A percentile compares a stretch with the other conserved stretches of the same genome.
Evolutionary conservation across 2,797 vertebrate genomes (phyloP).

Genomic region (Chiloscyllium punctatum): DNA sequence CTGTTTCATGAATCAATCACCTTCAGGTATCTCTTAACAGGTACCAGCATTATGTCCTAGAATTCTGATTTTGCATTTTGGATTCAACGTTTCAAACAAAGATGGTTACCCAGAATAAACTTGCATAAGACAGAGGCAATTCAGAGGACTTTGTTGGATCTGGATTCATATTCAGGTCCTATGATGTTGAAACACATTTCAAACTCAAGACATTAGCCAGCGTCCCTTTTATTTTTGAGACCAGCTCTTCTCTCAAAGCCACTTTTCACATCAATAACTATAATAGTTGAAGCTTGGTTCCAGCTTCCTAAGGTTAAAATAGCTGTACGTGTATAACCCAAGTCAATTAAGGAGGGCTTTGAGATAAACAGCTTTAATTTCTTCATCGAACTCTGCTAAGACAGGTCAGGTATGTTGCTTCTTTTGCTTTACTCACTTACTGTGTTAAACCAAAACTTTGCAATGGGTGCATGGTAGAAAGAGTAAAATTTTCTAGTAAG

Average conservation of each 20-base stretch:
- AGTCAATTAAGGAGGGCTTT: not conserved
- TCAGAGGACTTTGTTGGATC: not conserved
- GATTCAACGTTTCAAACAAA: not conserved
- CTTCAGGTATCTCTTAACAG: not conserved
- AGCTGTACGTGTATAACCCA: not conserved
- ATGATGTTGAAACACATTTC: not conserved
- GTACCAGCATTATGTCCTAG: not conserved
- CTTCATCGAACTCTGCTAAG: not conserved
- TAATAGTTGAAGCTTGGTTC: too few species aligned
- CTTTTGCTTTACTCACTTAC: constrained; percentile 55
- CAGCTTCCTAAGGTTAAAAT: not conserved
- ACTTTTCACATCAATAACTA: not conserved
- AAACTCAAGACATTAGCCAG: not conserved
- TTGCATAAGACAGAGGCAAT: not conserved
- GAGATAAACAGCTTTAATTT: not conserved
- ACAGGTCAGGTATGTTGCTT: not conserved
- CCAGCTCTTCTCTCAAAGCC: not conserved
- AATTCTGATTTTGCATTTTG: not conserved
- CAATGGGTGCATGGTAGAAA: constrained; percentile 96
- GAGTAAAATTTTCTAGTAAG: constrained; percentile 91
- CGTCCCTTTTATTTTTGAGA: not conserved
- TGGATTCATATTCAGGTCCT: not conserved
- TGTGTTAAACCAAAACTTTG: constrained; percentile 98
- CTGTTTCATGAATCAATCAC: not conserved
- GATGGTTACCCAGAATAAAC: not conserved